These are phyloP conservation scores for Cotesia typhae DNA, from an alignment of 1,140 invertebrate genomes.

Conservation along the genomic window DNA sequence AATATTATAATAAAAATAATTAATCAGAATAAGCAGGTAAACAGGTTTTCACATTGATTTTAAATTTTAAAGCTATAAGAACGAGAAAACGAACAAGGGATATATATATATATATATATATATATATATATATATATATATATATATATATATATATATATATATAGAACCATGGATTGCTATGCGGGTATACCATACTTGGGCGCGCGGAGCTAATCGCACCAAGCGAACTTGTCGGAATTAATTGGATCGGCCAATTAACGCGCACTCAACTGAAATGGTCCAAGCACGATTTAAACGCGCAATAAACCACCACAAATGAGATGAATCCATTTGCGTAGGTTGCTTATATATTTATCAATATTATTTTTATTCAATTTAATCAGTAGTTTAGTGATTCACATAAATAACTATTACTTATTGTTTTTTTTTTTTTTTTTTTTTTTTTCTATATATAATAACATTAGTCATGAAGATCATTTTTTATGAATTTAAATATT, in stretches of 20 bases:
- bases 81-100: too few species aligned
- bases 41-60: too few species aligned
- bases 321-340: slow-evolving; percentile 34
- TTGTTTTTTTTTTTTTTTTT: too few species aligned
- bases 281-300: slow-evolving; percentile 28
- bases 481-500: too few species aligned
- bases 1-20: too few species aligned
- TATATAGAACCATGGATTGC: background rate
- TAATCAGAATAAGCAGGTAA: too few species aligned
- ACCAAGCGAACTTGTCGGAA: slow-evolving; percentile 63
- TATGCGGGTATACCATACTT: slow-evolving; percentile 1
- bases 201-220: slow-evolving; percentile 48
- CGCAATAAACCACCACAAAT: slow-evolving; percentile 36
- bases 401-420: too few species aligned
- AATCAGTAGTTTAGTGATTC: too few species aligned
- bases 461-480: too few species aligned
- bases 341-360: slow-evolving; percentile 10
- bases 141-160: background rate
- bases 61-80: too few species aligned
- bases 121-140: background rate
- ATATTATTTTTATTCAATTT: too few species aligned
- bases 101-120: background rate
- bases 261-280: slow-evolving; percentile 54
- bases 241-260: slow-evolving; percentile 66
- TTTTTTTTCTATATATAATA: too few species aligned